Percentiles rank a stretch among this genome's conserved stretches.
phyloP scores from a whole-genome alignment of 2,797 vertebrate genomes.

The Eutrigla gurnardus region DNA sequence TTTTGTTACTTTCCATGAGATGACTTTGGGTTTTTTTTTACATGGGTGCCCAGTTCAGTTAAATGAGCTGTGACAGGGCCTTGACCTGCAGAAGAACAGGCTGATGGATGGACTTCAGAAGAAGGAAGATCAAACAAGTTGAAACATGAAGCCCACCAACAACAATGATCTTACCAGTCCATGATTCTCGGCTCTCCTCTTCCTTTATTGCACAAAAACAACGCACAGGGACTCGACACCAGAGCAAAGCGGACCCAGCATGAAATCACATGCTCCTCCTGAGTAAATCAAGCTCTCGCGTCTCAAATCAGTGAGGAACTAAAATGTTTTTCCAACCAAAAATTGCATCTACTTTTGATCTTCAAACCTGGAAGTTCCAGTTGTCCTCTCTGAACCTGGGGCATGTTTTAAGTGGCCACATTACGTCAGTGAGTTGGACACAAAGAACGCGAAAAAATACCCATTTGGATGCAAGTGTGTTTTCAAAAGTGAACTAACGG shows the following conservation, averaged over 20 bases:
- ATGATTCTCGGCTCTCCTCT: slow-evolving; percentile 5
- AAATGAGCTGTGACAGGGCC: slow-evolving; percentile 33
- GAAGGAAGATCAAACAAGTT: slow-evolving; percentile 3
- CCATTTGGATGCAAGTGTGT: not conserved
- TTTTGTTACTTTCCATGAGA: not conserved
- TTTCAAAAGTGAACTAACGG: slow-evolving; percentile 20
- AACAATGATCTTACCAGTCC: not conserved
- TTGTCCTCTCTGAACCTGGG: not conserved
- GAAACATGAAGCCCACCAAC: slow-evolving; percentile 42
- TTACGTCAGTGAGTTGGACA: not conserved
- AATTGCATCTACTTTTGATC: slow-evolving; percentile 29
- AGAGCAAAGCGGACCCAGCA: slow-evolving; percentile 4
- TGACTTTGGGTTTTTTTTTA: not conserved
- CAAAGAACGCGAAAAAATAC: not conserved
- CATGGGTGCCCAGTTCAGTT: slow-evolving; percentile 7
- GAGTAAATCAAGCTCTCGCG: slow-evolving; percentile 39
- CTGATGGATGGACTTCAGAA: slow-evolving; percentile 28
- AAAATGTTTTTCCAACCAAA: slow-evolving; percentile 32
- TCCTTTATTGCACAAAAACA: slow-evolving; percentile 52
- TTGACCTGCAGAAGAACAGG: not conserved
- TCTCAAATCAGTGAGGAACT: slow-evolving; percentile 36
- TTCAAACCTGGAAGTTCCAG: slow-evolving; percentile 26
- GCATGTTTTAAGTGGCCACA: not conserved
- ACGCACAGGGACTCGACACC: slow-evolving; percentile 21
- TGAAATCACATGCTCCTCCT: slow-evolving; percentile 49